Percentiles rank a stretch among this genome's conserved stretches.
Conservation (phyloP, 2,888 invertebrate genomes). For the Drosophila mimica region DNA sequence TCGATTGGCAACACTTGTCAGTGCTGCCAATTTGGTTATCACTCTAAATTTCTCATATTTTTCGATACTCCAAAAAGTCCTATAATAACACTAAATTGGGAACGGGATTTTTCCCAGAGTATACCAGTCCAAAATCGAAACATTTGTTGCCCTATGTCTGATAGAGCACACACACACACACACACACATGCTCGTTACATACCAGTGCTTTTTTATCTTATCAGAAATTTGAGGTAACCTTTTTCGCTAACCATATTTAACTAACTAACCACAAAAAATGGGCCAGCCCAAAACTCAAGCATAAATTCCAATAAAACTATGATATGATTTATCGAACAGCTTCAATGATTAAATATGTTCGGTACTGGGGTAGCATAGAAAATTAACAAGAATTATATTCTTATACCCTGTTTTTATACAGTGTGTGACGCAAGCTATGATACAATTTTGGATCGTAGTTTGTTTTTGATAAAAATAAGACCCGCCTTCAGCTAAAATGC, state of each 20-base stretch:
- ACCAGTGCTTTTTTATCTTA: constrained; percentile 34
- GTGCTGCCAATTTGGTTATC: constrained; percentile 41
- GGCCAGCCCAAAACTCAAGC: neutral
- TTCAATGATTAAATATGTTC: neutral
- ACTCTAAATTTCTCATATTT: neutral
- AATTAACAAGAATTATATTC: neutral
- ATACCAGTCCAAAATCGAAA: neutral
- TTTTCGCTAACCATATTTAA: constrained; percentile 13
- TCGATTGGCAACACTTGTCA: constrained; percentile 51
- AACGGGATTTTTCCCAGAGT: neutral
- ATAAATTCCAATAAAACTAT: constrained; percentile 9
- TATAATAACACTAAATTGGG: neutral
- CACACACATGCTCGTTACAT: neutral
- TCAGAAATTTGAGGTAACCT: constrained; percentile 25
- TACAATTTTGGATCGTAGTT: too few relatives aligned
- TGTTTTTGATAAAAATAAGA: neutral
- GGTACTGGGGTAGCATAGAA: neutral
- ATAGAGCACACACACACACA: neutral
- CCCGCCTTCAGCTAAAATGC: neutral
- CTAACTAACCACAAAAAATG: constrained; percentile 15
- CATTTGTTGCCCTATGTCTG: neutral
- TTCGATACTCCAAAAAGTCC: neutral
- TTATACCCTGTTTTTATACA: neutral
- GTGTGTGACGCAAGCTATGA: neutral
- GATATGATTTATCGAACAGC: constrained; percentile 16